A percentile compares a stretch with the other conserved stretches of the same genome.
phyloP scores from a whole-genome alignment of 1,140 invertebrate species.

The Drosophila navojoa region DNA sequence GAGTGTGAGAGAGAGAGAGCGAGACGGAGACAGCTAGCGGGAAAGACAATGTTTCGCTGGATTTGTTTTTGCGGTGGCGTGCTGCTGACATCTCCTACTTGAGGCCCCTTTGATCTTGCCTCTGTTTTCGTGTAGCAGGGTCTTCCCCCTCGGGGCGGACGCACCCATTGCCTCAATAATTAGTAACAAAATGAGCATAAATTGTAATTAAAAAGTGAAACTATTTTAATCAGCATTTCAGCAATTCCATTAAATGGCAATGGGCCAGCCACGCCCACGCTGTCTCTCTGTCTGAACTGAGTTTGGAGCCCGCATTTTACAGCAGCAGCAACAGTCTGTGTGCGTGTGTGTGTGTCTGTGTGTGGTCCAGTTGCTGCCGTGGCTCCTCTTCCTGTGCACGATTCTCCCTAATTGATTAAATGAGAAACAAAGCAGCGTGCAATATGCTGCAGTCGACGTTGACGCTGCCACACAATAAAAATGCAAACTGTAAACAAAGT shows the following conservation, averaged over 20 bases:
- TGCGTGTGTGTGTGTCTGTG: constrained; percentile 51
- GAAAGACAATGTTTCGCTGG: constrained; percentile 65
- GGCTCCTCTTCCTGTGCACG: constrained; percentile 23
- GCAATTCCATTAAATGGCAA: constrained; percentile 69
- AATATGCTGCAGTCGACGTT: constrained; percentile 28
- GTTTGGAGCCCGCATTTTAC: constrained; percentile 58
- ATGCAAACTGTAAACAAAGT: constrained; percentile 80
- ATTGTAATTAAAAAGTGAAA: constrained; percentile 81
- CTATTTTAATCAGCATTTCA: constrained; percentile 80
- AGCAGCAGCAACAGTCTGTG: constrained; percentile 17
- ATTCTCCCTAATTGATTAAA: constrained; percentile 71
- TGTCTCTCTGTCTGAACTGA: background rate
- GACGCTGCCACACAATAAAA: constrained; percentile 77
- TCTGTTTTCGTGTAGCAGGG: constrained; percentile 30
- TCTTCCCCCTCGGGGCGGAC: background rate
- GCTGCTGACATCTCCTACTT: constrained; percentile 44
- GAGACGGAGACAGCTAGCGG: background rate
- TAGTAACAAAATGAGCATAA: constrained; percentile 68
- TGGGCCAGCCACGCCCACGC: background rate
- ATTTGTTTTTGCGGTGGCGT: constrained; percentile 39
- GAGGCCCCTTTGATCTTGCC: constrained; percentile 68
- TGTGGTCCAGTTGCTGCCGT: constrained; percentile 61
- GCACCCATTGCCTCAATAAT: constrained; percentile 59
- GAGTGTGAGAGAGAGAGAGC: background rate
- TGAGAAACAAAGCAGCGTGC: constrained; percentile 63